Evolutionary conservation across 2,797 vertebrate genomes (phyloP).

Genomic region (Spatula clypeata): DNA sequence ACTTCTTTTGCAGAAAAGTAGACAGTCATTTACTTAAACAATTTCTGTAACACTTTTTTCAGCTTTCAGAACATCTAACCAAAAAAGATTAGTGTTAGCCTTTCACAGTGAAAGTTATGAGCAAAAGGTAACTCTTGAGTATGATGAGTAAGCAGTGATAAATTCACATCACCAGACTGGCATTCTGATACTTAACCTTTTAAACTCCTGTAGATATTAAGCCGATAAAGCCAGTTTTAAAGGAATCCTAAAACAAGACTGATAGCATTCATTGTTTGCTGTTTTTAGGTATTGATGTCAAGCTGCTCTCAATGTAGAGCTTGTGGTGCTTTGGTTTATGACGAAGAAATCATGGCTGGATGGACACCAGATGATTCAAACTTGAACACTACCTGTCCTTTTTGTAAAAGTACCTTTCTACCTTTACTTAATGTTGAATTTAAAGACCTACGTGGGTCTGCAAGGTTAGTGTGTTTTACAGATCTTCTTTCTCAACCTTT

Average conservation of each 20-base stretch:
- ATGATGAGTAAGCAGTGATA: neutral
- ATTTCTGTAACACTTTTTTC: neutral
- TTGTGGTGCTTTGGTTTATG: conserved; percentile 95
- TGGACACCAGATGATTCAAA: conserved; percentile 98
- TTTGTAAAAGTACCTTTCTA: conserved; percentile 93
- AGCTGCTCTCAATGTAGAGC: conserved; percentile 95
- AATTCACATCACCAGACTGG: neutral
- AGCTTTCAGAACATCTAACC: neutral
- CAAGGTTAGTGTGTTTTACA: conserved; percentile 84
- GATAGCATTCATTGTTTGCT: neutral
- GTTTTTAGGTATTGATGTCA: conserved; percentile 94
- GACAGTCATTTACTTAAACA: neutral
- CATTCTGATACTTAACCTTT: neutral
- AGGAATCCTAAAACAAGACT: neutral
- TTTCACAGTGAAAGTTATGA: neutral
- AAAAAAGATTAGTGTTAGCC: neutral
- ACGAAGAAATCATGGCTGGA: conserved; percentile 99
- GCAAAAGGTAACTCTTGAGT: neutral
- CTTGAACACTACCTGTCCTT: conserved; percentile 95
- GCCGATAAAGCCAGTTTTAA: neutral
- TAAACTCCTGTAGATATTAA: neutral
- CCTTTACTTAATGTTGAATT: conserved; percentile 96
- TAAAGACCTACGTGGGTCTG: conserved; percentile 91
- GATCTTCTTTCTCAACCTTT: neutral
- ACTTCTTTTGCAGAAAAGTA: neutral